These are phyloP conservation scores for Pseudomugil gertrudae DNA, from an alignment of 2,797 vertebrate species.

Conservation along the genomic window DNA sequence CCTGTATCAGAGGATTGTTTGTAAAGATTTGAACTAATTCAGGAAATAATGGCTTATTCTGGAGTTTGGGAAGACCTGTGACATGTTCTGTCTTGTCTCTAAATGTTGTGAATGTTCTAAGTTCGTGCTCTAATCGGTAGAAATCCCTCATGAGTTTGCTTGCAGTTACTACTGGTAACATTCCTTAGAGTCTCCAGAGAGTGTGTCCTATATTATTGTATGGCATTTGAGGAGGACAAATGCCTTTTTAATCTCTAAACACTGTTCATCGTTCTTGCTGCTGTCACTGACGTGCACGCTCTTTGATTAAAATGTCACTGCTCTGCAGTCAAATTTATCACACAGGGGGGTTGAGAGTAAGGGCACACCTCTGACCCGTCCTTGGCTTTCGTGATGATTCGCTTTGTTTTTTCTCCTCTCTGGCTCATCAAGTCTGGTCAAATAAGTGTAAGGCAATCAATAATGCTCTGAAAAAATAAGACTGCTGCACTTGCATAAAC, in stretches of 20 bases:
- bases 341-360: slow-evolving; percentile 16
- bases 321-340: slow-evolving; percentile 36
- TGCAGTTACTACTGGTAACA: too few relatives aligned
- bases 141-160: slow-evolving; percentile 1
- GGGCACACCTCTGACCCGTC: slow-evolving; percentile 50
- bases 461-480: slow-evolving; percentile 69
- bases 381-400: slow-evolving; percentile 37
- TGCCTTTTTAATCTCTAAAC: slow-evolving; percentile 48
- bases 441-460: slow-evolving; percentile 58
- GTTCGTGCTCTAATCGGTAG: slow-evolving; percentile 5
- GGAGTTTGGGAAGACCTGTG: neutral
- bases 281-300: slow-evolving; percentile 6
- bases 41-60: slow-evolving; percentile 1
- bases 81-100: neutral
- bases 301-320: slow-evolving; percentile 60
- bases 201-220: slow-evolving; percentile 11
- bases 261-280: slow-evolving; percentile 21
- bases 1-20: neutral
- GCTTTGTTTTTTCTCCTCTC: slow-evolving; percentile 7
- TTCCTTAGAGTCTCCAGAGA: slow-evolving; percentile 3
- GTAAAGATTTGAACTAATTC: neutral
- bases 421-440: slow-evolving; percentile 53
- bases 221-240: slow-evolving; percentile 39
- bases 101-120: neutral
- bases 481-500: slow-evolving; percentile 74